Base-by-base conservation (phyloP, 2,113 vertebrate species). In the Mesocricetus auratus region DNA sequence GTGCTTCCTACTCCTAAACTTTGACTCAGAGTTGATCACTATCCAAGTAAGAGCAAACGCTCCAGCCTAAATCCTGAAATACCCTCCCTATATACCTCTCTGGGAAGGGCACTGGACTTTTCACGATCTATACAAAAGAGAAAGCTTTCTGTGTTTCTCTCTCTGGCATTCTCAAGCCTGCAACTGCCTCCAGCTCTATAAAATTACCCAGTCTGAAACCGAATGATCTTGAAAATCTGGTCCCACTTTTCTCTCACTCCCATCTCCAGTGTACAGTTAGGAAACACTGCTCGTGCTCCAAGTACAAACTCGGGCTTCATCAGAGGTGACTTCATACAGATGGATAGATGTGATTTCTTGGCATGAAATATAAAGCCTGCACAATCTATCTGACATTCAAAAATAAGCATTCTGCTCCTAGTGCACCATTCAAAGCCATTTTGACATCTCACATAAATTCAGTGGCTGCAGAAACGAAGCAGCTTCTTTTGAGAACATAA, bases 301-400 rank as follows among this genome's bases (percentile, higher is more conserved):
- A 86, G 0, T 86, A 56, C 26, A 96, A 96, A 86, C 50, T n/a
- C 45, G 68, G 73, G 78, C 82, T 86, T 96, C 53, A 81, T 71
- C 33, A 89, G 79, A 90, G 56, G 75, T 56, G 92, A 93, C 78
- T 66, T 88, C 81, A 66, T 13, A 90, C 22, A 78, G 58, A 68
- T 39, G 45, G 26, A 47, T 79, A 62, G 74, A 92, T 86, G 60
- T 95, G 39, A 9, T 81, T 92, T 90, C 73, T 60, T 69, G 66
- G 36, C 58, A 90, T 92, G 68, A 95, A 90, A 81, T 81, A 39
- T 42, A 90, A 93, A 78, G 19, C 45, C 39, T 74, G 39, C 75
- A 29, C 39, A 88, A 91, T 73, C 90, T 89, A 86, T 81, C 36
- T 81, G 93, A 96, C 75, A 89, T 93, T 94, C 68, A 22, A 90